phyloP scores from a whole-genome alignment of 1,140 invertebrate species.

The Stegodyphus dumicola region DNA sequence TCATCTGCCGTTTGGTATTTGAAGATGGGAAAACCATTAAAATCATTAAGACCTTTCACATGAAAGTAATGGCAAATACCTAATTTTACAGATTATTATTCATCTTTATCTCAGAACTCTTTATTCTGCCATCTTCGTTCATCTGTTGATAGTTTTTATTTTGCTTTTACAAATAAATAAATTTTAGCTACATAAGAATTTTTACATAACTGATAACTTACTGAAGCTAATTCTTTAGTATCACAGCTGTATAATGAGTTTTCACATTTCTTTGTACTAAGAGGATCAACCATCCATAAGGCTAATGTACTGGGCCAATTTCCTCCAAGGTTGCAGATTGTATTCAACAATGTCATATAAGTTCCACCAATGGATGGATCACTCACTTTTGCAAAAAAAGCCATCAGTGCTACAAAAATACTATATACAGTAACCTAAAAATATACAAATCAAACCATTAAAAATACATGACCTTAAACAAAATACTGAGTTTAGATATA shows the following conservation, averaged over 20 bases:
- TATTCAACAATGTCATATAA: constrained; percentile 99
- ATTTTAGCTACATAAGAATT: too few species aligned
- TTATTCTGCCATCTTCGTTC: too few species aligned
- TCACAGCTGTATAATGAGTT: constrained; percentile 32
- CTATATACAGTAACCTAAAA: constrained; percentile 76
- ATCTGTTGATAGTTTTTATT: too few species aligned
- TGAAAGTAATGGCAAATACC: too few species aligned
- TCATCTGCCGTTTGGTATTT: too few species aligned
- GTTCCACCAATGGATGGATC: constrained; percentile 96
- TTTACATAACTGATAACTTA: background rate
- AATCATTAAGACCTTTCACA: too few species aligned
- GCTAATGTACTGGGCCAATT: constrained; percentile 96
- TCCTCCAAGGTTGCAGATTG: constrained; percentile 93
- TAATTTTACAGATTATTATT: too few species aligned
- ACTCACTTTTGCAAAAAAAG: constrained; percentile 85
- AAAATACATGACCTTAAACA: too few species aligned
- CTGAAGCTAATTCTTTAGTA: constrained; percentile 30
- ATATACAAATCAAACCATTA: background rate
- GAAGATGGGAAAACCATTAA: too few species aligned
- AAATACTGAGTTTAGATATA: too few species aligned
- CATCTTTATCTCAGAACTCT: too few species aligned
- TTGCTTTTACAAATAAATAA: too few species aligned
- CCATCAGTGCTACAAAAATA: constrained; percentile 87
- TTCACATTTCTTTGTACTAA: constrained; percentile 83
- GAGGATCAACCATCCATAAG: constrained; percentile 89